Evolutionary conservation across 2,888 invertebrate genomes (phyloP).

Genomic region (Anaspis maculata): DNA sequence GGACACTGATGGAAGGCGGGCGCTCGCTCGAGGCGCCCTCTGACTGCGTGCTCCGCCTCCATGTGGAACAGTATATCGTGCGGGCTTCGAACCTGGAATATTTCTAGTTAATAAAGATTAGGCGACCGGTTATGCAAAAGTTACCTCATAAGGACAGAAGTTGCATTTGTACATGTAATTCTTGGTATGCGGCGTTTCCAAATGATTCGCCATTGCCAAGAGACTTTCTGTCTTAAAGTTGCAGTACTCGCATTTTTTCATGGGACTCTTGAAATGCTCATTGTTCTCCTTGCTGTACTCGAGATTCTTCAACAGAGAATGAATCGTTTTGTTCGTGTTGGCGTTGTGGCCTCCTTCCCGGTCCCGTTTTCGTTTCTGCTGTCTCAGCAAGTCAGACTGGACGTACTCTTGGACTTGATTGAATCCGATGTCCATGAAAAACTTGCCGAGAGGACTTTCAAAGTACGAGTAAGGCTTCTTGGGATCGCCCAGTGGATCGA

Average conservation of each 20-base stretch:
- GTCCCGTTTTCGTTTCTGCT: slow-evolving; percentile 77
- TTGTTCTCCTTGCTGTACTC: slow-evolving; percentile 82
- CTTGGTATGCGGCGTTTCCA: slow-evolving; percentile 87
- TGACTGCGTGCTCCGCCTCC: slow-evolving; percentile 80
- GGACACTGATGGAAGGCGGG: slow-evolving; percentile 86
- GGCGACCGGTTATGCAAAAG: not conserved
- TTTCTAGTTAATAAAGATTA: not conserved
- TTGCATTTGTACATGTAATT: slow-evolving; percentile 74
- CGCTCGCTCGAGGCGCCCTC: slow-evolving; percentile 75
- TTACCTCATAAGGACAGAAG: slow-evolving; percentile 31
- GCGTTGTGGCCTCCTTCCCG: slow-evolving; percentile 59
- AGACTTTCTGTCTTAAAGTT: slow-evolving; percentile 83
- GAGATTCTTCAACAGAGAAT: slow-evolving; percentile 74
- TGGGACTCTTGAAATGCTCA: slow-evolving; percentile 57
- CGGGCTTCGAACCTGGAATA: slow-evolving; percentile 58
- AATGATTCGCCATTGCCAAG: slow-evolving; percentile 75
- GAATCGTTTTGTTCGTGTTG: slow-evolving; percentile 68
- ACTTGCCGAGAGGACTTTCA: slow-evolving; percentile 79
- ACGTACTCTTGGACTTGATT: slow-evolving; percentile 89
- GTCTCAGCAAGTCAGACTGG: slow-evolving; percentile 81
- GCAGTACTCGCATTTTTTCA: slow-evolving; percentile 81
- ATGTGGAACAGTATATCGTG: slow-evolving; percentile 86
- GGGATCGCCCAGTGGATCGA: slow-evolving; percentile 17
- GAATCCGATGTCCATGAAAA: slow-evolving; percentile 85
- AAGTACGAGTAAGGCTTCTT: slow-evolving; percentile 56